Evolutionary conservation across 2,113 vertebrate species (phyloP), one percentile per base, ranked within the genome.

Genomic region (Cavia aperea): DNA sequence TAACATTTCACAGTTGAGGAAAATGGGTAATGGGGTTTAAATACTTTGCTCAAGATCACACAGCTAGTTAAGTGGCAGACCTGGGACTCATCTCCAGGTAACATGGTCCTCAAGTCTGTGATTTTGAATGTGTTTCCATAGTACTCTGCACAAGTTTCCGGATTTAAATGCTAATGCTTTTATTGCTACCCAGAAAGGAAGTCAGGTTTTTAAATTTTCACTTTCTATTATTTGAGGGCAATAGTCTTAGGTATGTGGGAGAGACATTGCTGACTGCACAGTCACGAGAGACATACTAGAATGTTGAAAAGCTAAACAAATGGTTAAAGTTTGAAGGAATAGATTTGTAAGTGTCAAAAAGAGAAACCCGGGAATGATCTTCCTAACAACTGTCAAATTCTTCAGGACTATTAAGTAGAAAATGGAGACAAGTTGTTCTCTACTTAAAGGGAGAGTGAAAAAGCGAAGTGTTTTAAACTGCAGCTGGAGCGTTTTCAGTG

Each of bases 391-490:
- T 51, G 81, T 65, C 62, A 93, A 82, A 56, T 86, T 60, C 26
- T 93, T 78, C 26, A 75, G 58, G 58, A 62, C 49, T 63, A 70
- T 65, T 70, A 60, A 56, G 65, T 12, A 82, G 78, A 81, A 89
- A 93, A 78, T 9, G 81, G 77, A n/a, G 33, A 81, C 3, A 51
- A 73, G 24, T 58, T 93, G 21, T 58, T 92, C 85, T 94, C 79
- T 68, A 26, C 31, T 13, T 72, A 60, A 81, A 81, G n/a, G 81
- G n/a, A 90, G 85, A 91, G 54, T 39, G 26, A 86, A 93, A 90
- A 81, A 63, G 83, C 56, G 65, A 65, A 78, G 5, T 46, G 54
- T 26, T 84, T 75, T 46, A 6, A 72, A 81, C 63, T 26, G 51
- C 49, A 86, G 46, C 65, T 29, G 39, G 65, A 66, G 31, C 23